Evolutionary conservation across 2,888 invertebrate genomes (phyloP).

Genomic region (Epirrhoe alternata): DNA sequence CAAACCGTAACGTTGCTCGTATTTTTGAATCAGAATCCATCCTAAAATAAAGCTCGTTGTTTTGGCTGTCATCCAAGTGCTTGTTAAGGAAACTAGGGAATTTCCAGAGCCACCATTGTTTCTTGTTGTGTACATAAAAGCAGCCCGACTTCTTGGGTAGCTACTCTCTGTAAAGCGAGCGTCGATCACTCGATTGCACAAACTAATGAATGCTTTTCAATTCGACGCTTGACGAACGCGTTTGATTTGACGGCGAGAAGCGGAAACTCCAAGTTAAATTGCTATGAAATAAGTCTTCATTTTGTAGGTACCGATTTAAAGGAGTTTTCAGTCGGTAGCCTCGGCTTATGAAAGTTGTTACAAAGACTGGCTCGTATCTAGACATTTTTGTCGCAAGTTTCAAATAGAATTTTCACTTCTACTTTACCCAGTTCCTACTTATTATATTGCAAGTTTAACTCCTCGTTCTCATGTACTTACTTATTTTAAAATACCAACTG

Average conservation of each 20-base stretch:
- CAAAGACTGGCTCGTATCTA: conserved; percentile 26
- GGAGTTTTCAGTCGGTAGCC: conserved; percentile 22
- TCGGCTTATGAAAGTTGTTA: conserved; percentile 32
- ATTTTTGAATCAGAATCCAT: conserved; percentile 49
- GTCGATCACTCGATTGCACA: conserved; percentile 40
- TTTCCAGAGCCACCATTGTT: conserved; percentile 67
- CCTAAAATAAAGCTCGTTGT: conserved; percentile 66
- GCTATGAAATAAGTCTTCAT: conserved; percentile 33
- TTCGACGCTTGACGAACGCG: conserved; percentile 42
- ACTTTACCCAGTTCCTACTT: not conserved
- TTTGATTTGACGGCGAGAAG: conserved; percentile 38
- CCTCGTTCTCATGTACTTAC: not conserved
- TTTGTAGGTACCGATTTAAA: conserved; percentile 17
- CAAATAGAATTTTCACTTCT: conserved; percentile 15
- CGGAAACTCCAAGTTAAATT: conserved; percentile 37
- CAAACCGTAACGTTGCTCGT: conserved; percentile 20
- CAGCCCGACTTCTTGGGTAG: conserved; percentile 50
- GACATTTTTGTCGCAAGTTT: conserved; percentile 27
- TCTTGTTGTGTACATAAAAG: conserved; percentile 66
- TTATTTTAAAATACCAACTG: not conserved
- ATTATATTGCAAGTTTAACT: not conserved
- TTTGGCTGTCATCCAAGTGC: conserved; percentile 78
- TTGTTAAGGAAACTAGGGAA: conserved; percentile 78
- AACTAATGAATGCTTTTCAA: conserved; percentile 45
- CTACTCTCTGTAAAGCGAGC: conserved; percentile 22